Conservation (phyloP, 2,888 invertebrate genomes). For the Sphaerophoria taeniata region DNA sequence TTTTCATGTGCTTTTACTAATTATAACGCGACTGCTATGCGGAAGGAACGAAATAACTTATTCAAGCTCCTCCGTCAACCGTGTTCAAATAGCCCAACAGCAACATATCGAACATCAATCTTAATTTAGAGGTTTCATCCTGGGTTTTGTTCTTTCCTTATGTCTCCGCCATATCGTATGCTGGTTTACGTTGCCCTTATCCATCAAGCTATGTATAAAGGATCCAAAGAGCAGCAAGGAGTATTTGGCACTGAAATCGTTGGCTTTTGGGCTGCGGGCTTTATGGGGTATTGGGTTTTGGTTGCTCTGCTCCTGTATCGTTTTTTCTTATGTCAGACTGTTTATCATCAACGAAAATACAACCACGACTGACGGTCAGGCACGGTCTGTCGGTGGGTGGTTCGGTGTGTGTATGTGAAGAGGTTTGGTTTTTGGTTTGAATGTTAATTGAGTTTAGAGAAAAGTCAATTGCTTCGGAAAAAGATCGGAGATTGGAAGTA, state of each 20-base stretch:
- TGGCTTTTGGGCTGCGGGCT: conserved; percentile 6
- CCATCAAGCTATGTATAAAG: conserved; percentile 16
- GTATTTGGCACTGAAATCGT: conserved; percentile 16
- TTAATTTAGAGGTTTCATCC: conserved; percentile 70
- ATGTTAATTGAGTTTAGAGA: conserved; percentile 43
- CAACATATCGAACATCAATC: conserved; percentile 73
- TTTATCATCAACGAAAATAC: too few relatives aligned
- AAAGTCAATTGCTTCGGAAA: conserved; percentile 7
- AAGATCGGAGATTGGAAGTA: background rate
- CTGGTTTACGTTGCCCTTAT: background rate
- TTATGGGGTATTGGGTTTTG: conserved; percentile 15
- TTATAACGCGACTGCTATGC: conserved; percentile 70
- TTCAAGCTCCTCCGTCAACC: conserved; percentile 65
- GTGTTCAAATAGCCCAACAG: conserved; percentile 72
- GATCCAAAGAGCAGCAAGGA: conserved; percentile 19
- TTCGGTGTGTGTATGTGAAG: background rate
- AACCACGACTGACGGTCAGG: background rate
- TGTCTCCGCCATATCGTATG: background rate
- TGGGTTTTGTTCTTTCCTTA: conserved; percentile 7
- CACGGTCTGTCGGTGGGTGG: background rate
- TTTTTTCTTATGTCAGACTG: background rate
- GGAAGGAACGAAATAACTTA: conserved; percentile 69
- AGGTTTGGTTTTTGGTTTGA: conserved; percentile 6
- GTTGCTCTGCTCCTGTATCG: conserved; percentile 2
- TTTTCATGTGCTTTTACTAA: conserved; percentile 65